Evolutionary conservation across 2,888 invertebrate species (phyloP).

Genomic region (Opisthograptis luteolata): DNA sequence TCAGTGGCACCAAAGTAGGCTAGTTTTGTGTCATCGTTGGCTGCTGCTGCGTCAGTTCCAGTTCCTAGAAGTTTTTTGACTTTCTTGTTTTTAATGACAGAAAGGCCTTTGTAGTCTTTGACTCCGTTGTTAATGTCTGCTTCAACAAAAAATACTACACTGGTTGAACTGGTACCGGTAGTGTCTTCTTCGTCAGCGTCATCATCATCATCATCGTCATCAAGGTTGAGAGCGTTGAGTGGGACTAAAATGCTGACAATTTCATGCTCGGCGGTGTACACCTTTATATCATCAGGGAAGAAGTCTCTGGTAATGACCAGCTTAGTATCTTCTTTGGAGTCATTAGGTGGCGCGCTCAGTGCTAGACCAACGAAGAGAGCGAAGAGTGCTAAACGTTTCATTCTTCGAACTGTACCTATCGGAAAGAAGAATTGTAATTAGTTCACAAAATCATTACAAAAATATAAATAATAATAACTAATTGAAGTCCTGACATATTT

Average conservation of each 20-base stretch:
- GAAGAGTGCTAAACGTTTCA: too few species aligned
- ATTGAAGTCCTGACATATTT: too few species aligned
- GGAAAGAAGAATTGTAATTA: too few species aligned
- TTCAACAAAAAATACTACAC: conserved; percentile 37
- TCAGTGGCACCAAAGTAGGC: conserved; percentile 47
- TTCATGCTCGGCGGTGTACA: conserved; percentile 47
- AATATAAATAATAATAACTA: too few species aligned
- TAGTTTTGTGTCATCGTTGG: conserved; percentile 40
- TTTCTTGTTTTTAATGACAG: conserved; percentile 40
- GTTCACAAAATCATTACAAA: too few species aligned
- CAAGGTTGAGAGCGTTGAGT: conserved; percentile 42
- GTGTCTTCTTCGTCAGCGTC: conserved; percentile 13
- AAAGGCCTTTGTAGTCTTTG: conserved; percentile 52
- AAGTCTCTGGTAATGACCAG: too few species aligned
- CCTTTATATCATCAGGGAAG: conserved; percentile 18
- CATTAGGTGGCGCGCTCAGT: too few species aligned
- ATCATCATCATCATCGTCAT: conserved; percentile 19
- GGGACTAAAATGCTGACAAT: conserved; percentile 50
- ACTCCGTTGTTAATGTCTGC: conserved; percentile 44
- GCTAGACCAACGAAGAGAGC: too few species aligned
- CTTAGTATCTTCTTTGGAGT: too few species aligned
- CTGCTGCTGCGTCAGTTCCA: conserved; percentile 49
- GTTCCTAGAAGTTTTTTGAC: conserved; percentile 50
- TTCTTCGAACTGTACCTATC: too few species aligned
- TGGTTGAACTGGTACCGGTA: neutral